Percentiles rank a stretch among this genome's conserved stretches.
Evolutionary conservation across 2,888 invertebrate species (phyloP).

Genomic region (Omphaloscelis lunosa): DNA sequence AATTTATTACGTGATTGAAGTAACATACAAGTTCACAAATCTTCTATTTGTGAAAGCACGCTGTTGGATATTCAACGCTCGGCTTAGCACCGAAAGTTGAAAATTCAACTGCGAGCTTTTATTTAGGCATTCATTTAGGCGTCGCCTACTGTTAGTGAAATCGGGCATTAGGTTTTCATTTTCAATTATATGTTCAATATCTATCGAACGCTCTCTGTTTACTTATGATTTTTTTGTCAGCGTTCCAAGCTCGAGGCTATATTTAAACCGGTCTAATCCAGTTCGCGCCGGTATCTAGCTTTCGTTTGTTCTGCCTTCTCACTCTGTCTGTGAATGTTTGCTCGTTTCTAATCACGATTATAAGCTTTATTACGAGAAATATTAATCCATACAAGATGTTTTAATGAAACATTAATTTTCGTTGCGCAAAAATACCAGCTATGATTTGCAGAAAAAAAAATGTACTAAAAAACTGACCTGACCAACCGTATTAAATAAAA

Average conservation of each 20-base stretch:
- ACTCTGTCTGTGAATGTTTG: slow-evolving; percentile 47
- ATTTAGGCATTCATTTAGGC: background rate
- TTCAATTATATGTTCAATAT: background rate
- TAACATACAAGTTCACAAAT: too few species aligned
- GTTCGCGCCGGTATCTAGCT: slow-evolving; percentile 34
- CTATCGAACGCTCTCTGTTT: slow-evolving; percentile 17
- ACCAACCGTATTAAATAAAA: background rate
- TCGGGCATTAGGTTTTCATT: too few species aligned
- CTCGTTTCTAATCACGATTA: background rate
- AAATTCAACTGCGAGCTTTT: background rate
- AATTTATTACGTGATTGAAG: too few species aligned
- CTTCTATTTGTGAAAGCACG: too few species aligned
- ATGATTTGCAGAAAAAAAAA: background rate
- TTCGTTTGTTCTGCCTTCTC: slow-evolving; percentile 23
- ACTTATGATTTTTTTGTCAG: slow-evolving; percentile 57
- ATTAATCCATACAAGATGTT: background rate
- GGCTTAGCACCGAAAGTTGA: background rate
- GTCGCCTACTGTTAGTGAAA: background rate
- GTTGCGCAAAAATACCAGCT: background rate
- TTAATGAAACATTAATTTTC: background rate
- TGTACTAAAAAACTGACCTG: background rate
- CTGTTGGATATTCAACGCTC: background rate
- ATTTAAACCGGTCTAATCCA: slow-evolving; percentile 65
- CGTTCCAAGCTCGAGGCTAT: slow-evolving; percentile 53
- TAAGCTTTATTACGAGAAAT: background rate